Evolutionary conservation across 2,888 invertebrate species (phyloP), one percentile per base, ranked within the genome.

Genomic region (Ectropis crepuscularia): DNA sequence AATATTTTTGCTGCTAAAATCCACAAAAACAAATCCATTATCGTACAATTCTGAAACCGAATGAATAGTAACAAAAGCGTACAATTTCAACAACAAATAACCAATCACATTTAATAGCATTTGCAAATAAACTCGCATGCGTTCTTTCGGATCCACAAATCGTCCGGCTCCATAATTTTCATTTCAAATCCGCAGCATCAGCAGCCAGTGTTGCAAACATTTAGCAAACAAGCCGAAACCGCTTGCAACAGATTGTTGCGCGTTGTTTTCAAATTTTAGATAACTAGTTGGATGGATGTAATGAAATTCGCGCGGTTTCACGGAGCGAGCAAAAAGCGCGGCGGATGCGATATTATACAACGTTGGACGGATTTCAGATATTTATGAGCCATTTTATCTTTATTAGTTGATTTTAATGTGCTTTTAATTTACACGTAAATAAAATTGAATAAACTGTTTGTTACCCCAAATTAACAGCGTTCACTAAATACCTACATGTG

Each of bases 191-290:
- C 41, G 47, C 6, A 5, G 12, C 8, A n/a, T 16, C 2, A 9
- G 12, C 11, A 42, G 10, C 37, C 6, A 8, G 53, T 47, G 46
- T 47, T 43, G 47, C 48, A 37, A 47, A 51, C 43, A 38, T 54
- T 38, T 46, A n/a, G 46, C 46, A 38, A 46, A 46, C 48, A 37
- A 37, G 37, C 39, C 59, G 10, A 66, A 65, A 72, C 74, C 70
- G 53, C 72, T 71, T 63, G 76, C 78, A 76, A 76, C 79, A 79
- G 74, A 78, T 78, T 78, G 78, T 74, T 73, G 67, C 46, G 67
- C 68, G 71, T 68, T 75, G 71, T 50, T 53, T 6, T 38, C 16
- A n/a, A 49, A 61, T 50, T 54, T 53, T 28, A 49, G 53, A 61
- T 48, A 47, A 41, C 39, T 28, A 53, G 49, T 46, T 38, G 28